Conservation (phyloP, 2,888 invertebrate species). For the Lasioglossum leucozonium region DNA sequence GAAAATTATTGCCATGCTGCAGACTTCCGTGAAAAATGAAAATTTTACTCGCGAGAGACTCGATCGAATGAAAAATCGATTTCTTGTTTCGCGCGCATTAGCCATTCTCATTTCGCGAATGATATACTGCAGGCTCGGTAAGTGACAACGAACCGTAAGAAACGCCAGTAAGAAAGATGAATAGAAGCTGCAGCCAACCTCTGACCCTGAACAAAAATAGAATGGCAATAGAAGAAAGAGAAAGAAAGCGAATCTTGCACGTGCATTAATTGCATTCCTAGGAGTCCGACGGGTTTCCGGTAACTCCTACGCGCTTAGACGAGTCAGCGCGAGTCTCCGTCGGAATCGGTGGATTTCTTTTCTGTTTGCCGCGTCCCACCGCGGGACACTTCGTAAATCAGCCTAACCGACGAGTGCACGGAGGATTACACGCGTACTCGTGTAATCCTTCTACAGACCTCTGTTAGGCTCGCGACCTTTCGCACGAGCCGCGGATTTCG, state of each 20-base stretch:
- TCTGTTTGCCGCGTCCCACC: not conserved
- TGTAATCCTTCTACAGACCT: constrained; percentile 3
- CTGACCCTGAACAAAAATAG: not conserved
- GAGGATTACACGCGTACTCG: not conserved
- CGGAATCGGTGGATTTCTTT: constrained; percentile 7
- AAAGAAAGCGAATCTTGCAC: constrained; percentile 12
- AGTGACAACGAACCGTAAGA: not conserved
- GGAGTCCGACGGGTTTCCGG: constrained; percentile 32
- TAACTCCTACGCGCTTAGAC: constrained; percentile 35
- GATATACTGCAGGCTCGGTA: not conserved
- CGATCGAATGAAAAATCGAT: no score
- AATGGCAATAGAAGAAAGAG: not conserved
- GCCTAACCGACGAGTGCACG: not conserved
- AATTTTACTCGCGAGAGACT: not conserved
- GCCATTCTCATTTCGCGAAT: not conserved
- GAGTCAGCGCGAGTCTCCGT: not conserved
- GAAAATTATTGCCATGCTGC: no score
- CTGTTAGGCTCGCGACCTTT: not conserved
- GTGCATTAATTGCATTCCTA: constrained; percentile 58
- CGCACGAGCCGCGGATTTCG: constrained; percentile 2
- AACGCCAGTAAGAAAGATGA: not conserved
- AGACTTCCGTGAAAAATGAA: not conserved
- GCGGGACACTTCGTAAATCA: constrained; percentile 16
- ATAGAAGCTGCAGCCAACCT: not conserved
- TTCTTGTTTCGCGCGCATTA: not conserved